Evolutionary conservation across 1,140 invertebrate species (phyloP), one percentile per base, ranked within the genome.

Genomic region (Lerema accius): DNA sequence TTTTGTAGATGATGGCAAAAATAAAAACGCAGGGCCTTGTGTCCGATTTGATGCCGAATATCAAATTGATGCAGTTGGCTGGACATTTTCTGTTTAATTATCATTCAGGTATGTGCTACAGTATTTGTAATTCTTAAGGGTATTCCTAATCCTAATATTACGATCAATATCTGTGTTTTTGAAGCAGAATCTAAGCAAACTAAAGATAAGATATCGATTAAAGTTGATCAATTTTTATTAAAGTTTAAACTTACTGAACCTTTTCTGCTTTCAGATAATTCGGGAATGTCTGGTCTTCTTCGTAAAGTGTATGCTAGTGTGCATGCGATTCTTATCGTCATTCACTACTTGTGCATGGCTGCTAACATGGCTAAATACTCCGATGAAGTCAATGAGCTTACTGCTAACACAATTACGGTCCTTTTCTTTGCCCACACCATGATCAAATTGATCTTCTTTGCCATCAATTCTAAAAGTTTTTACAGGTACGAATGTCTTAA

Each of bases 21-120:
- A 78, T 75, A 45, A 91, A 92, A 69, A 76, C 82, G 0, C 82
- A 85, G 48, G 95, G 95, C 83, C 93, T 97, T 26, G 95, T 96
- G 88, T 94, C 95, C 72, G 95, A 96, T 82, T 87, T 96, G 62
- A 94, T 96, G 94, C 95, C 95, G 17, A 96, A 96, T 67, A 96
- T 97, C 68, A 92, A 93, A 67, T 77, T 96, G 28, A 96, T 96
- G 94, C 94, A 96, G 82, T 86, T 92, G 5, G 92, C 92, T 6
- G 95, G 95, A 9, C 94, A 96, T 65, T 96, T 95, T 73, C 91
- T 96, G 81, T 94, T 96, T 77, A 95, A 95, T 82, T 96, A 96
- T 75, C 93, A 95, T 64, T 91, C 92, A 23, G 92, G 93, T 92
- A 73, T 75, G 48, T 50, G 1, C 32, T 17, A 39, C 14, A 6